phyloP scores from a whole-genome alignment of 2,888 invertebrate genomes.

The Rotaria sp. region DNA sequence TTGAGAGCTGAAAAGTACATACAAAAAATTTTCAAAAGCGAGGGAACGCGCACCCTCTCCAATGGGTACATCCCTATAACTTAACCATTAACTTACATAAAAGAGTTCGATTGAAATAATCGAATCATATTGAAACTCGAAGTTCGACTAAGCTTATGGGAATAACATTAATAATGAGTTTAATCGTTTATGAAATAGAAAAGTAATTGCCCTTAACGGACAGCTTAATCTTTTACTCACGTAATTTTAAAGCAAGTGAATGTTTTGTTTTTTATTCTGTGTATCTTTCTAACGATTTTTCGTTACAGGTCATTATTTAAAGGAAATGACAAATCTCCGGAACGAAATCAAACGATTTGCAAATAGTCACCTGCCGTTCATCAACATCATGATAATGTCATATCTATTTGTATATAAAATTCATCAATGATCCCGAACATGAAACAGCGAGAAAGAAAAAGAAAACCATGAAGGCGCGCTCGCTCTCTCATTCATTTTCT shows the following conservation, averaged over 20 bases:
- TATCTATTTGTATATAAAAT: slow-evolving; percentile 1
- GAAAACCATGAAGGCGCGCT: too few species aligned
- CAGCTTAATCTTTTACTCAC: background rate
- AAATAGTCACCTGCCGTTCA: background rate
- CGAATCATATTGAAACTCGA: too few species aligned
- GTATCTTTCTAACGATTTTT: background rate
- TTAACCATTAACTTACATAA: too few species aligned
- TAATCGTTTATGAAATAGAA: too few species aligned
- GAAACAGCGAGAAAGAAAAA: background rate
- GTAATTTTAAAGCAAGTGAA: background rate
- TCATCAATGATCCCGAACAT: slow-evolving; percentile 19
- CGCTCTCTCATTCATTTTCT: too few species aligned
- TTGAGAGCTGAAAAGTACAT: too few species aligned
- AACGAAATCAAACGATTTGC: background rate
- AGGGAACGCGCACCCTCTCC: too few species aligned
- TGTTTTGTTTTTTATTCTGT: background rate
- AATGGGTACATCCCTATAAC: too few species aligned
- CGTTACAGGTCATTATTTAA: background rate
- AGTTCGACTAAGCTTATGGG: too few species aligned
- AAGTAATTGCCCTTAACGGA: background rate
- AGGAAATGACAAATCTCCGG: slow-evolving; percentile 19
- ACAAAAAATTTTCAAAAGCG: too few species aligned
- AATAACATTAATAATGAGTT: too few species aligned
- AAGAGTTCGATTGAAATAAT: too few species aligned
- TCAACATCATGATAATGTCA: slow-evolving; percentile 3